Evolutionary conservation across 2,888 invertebrate genomes (phyloP), one percentile per base, ranked within the genome.

Genomic region (Pammene fasciana): DNA sequence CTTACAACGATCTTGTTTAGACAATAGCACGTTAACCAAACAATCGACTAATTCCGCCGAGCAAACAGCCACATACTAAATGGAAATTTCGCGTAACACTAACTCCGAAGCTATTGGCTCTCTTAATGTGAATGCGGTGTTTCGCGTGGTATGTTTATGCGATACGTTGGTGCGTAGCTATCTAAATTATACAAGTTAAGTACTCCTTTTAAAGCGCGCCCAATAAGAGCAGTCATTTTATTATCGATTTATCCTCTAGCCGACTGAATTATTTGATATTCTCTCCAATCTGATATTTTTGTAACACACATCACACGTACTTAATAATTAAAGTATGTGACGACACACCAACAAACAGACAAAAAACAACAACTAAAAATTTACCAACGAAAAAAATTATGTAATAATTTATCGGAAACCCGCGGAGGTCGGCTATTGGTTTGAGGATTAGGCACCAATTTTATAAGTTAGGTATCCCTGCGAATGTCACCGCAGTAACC

Each of bases 401-500:
- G 26, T 26, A 9, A 38, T 38, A 38, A 3, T 82, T 87, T 84
- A 87, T 85, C 78, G 82, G 80, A 75, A 75, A 79, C 78, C 81
- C 76, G 76, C 77, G 79, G 76, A 81, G 81, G 82, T 82, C 77
- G 75, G 77, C 78, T 77, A 79, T 80, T 78, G 80, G 79, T 79
- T 77, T 72, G 80, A 80, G 84, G 86, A 78, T 87, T 85, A 70
- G 70, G 54, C 65, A 85, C 87, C 88, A 87, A 86, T 90, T 90
- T 91, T 89, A 86, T 90, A 89, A 89, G 90, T 89, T 87, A 86
- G 87, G 85, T 86, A 86, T 88, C 86, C 83, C 82, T 86, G 84
- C 83, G 84, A 89, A 86, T 88, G 89, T 89, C 89, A 86, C 89
- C 87, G 86, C 89, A 86, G 86, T 90, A 88, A 88, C 89, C 88